phyloP scores from a whole-genome alignment of 2,797 vertebrate species.

The Neosilurus mollespiculum region DNA sequence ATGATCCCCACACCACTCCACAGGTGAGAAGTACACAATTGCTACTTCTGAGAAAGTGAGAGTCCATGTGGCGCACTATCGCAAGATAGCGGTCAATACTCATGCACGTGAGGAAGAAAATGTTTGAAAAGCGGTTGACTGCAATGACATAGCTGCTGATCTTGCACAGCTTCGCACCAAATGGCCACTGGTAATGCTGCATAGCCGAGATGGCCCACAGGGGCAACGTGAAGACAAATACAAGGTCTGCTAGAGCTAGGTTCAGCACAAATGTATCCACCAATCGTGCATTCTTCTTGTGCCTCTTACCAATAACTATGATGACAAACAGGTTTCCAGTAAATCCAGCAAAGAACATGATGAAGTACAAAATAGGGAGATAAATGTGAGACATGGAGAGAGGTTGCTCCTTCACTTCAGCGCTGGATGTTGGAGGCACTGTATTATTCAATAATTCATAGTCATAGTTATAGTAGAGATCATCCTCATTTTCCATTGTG shows the following conservation, averaged over 20 bases:
- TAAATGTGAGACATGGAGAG: slow-evolving; percentile 39
- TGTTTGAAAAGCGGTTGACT: slow-evolving; percentile 84
- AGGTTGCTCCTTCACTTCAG: background rate
- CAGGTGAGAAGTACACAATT: slow-evolving; percentile 66
- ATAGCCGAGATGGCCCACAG: slow-evolving; percentile 78
- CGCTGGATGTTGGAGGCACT: fast-evolving
- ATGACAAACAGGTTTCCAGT: slow-evolving; percentile 82
- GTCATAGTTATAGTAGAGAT: background rate
- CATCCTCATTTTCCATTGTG: slow-evolving; percentile 20
- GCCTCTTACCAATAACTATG: slow-evolving; percentile 65
- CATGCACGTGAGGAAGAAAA: slow-evolving; percentile 85
- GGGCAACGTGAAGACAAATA: slow-evolving; percentile 81
- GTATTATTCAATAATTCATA: background rate
- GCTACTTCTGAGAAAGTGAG: slow-evolving; percentile 67
- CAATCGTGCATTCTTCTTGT: slow-evolving; percentile 63
- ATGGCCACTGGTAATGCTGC: slow-evolving; percentile 69
- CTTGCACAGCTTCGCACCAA: slow-evolving; percentile 77
- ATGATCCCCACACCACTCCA: slow-evolving; percentile 70
- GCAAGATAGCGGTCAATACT: slow-evolving; percentile 86
- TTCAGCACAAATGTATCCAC: slow-evolving; percentile 86
- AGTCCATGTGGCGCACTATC: slow-evolving; percentile 75
- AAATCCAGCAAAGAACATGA: slow-evolving; percentile 79
- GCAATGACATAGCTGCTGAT: slow-evolving; percentile 82
- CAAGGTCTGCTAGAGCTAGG: slow-evolving; percentile 80
- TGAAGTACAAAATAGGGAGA: slow-evolving; percentile 75